phyloP scores from a whole-genome alignment of 2,888 invertebrate genomes.

The Sinhomidia bicolor region DNA sequence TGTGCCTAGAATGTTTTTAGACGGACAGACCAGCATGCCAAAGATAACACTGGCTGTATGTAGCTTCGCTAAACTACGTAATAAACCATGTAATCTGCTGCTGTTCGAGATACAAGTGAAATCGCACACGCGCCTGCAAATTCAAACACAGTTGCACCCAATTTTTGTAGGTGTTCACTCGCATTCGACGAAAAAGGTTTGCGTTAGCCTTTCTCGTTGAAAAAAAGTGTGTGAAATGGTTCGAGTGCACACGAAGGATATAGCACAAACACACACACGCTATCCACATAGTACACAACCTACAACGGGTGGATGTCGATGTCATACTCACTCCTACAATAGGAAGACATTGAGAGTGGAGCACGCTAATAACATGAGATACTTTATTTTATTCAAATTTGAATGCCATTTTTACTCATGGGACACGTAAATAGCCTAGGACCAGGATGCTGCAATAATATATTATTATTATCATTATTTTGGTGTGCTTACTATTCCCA shows the following conservation, averaged over 20 bases:
- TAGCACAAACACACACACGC: background rate
- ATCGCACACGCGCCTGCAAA: slow-evolving; percentile 67
- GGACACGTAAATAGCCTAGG: background rate
- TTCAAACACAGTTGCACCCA: slow-evolving; percentile 27
- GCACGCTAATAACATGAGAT: background rate
- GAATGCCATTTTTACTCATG: slow-evolving; percentile 7
- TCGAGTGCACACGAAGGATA: background rate
- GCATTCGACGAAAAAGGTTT: background rate
- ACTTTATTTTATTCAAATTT: background rate
- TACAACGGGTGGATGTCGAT: background rate
- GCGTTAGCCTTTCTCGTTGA: slow-evolving; percentile 22
- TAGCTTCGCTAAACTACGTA: too few relatives aligned
- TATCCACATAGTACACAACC: background rate
- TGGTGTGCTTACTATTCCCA: too few relatives aligned
- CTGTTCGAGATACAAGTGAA: slow-evolving; percentile 51
- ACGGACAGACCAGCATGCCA: too few relatives aligned
- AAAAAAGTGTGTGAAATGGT: background rate
- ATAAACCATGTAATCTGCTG: background rate
- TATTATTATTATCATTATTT: too few relatives aligned
- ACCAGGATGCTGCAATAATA: too few relatives aligned
- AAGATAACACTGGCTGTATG: too few relatives aligned
- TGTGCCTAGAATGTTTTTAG: too few relatives aligned
- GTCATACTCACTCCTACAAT: slow-evolving; percentile 17
- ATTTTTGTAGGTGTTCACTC: slow-evolving; percentile 34
- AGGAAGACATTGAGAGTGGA: background rate